A percentile compares a stretch with the other conserved stretches of the same genome.
phyloP scores from a whole-genome alignment of 1,140 invertebrate species.

The Lineus longissimus region DNA sequence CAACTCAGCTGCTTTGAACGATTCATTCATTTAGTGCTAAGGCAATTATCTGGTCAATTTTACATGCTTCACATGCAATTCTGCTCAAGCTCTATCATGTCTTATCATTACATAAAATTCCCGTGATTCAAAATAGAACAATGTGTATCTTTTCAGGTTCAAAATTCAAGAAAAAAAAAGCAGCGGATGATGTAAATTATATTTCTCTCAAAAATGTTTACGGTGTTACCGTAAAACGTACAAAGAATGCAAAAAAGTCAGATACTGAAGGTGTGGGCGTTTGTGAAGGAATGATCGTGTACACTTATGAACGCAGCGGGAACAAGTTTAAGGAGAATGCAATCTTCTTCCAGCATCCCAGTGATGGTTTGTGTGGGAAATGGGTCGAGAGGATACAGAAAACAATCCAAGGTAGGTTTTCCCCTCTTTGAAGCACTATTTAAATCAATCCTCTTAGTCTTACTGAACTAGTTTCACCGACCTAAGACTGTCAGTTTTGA shows the following conservation, averaged over 20 bases:
- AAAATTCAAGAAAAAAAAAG: constrained; percentile 21
- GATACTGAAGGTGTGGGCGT: constrained; percentile 29
- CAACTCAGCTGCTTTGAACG: no score
- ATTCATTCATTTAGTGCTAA: no score
- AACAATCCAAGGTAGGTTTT: constrained; percentile 18
- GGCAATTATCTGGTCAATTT: no score
- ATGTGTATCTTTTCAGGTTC: constrained; percentile 18
- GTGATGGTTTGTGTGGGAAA: constrained; percentile 27
- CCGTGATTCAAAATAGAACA: no score
- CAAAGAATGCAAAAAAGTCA: constrained; percentile 11
- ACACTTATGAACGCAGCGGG: constrained; percentile 24
- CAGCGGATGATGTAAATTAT: constrained; percentile 12
- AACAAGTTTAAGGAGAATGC: constrained; percentile 23
- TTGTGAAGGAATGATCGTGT: constrained; percentile 30
- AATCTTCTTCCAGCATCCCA: constrained; percentile 39
- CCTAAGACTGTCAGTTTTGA: no score
- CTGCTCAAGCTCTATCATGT: no score
- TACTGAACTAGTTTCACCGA: neutral
- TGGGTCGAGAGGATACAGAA: constrained; percentile 12
- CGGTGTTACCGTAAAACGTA: constrained; percentile 30
- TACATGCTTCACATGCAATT: no score
- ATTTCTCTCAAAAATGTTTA: constrained; percentile 25
- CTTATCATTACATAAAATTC: no score
- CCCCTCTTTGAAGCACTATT: neutral
- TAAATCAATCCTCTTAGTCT: neutral